Evolutionary conservation across 1,140 invertebrate genomes (phyloP).

Genomic region (Drosophila subpulchrella): DNA sequence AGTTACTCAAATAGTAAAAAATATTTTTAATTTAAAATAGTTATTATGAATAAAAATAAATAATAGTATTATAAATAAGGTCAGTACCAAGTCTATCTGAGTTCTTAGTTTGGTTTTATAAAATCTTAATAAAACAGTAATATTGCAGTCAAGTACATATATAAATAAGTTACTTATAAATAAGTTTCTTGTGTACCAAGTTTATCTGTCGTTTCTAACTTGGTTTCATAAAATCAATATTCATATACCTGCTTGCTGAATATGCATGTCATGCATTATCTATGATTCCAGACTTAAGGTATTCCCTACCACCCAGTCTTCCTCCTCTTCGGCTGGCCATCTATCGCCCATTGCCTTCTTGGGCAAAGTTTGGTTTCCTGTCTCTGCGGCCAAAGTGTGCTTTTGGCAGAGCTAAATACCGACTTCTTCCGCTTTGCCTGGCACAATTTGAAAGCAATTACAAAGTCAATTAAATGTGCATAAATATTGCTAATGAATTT

Average conservation of each 20-base stretch:
- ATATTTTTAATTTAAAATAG: no score
- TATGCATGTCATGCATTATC: conserved; percentile 23
- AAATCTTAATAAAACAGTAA: no score
- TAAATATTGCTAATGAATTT: conserved; percentile 73
- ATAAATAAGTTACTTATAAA: no score
- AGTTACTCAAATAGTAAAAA: no score
- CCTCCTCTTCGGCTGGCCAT: conserved; percentile 10
- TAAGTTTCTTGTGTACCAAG: no score
- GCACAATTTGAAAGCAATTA: conserved; percentile 67
- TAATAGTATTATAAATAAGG: no score
- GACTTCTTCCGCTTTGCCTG: conserved; percentile 42
- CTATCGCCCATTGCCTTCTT: conserved; percentile 59
- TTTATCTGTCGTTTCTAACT: neutral
- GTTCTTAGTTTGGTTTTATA: no score
- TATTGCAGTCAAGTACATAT: neutral
- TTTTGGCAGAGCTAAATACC: conserved; percentile 24
- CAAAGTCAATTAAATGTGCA: conserved; percentile 65
- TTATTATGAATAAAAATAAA: no score
- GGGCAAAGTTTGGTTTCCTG: conserved; percentile 58
- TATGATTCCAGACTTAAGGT: neutral
- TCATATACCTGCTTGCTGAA: neutral
- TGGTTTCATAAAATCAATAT: neutral
- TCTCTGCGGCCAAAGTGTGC: conserved; percentile 51
- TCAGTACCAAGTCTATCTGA: no score
- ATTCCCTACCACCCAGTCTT: neutral